Evolutionary conservation across 2,888 invertebrate species (phyloP).

Genomic region (Drosophila mercatorum): DNA sequence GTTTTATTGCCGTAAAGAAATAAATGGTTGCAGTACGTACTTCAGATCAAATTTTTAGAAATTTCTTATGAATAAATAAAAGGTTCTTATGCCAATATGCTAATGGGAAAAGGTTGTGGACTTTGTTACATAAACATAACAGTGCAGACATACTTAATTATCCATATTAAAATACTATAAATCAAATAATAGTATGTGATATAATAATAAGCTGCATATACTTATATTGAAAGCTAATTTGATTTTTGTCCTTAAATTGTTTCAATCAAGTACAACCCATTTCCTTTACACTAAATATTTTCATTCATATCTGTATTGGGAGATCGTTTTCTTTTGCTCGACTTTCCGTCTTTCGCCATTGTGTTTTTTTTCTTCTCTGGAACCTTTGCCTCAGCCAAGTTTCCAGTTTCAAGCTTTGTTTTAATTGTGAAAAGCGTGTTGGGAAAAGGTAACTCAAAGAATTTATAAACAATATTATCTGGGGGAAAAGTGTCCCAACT

Average conservation of each 20-base stretch:
- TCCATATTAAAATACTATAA: too few species aligned
- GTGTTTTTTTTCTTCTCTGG: not conserved
- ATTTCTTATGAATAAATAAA: not conserved
- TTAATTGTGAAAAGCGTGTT: conserved; percentile 30
- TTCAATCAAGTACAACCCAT: too few species aligned
- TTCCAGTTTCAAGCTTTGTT: conserved; percentile 21
- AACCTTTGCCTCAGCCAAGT: conserved; percentile 10
- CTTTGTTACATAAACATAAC: not conserved
- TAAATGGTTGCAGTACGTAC: not conserved
- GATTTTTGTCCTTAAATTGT: too few species aligned
- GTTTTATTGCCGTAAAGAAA: not conserved
- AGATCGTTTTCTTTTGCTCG: not conserved
- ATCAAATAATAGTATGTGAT: too few species aligned
- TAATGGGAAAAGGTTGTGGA: not conserved
- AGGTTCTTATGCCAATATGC: not conserved
- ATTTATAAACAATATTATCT: conserved; percentile 52
- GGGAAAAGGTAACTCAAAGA: conserved; percentile 30
- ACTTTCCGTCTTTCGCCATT: too few species aligned
- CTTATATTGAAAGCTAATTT: too few species aligned
- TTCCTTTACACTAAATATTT: too few species aligned
- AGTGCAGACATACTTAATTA: too few species aligned
- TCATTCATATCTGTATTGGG: not conserved
- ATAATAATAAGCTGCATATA: too few species aligned
- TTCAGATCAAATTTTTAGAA: not conserved
- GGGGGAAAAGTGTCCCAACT: conserved; percentile 40